Percentiles rank a stretch among this genome's conserved stretches.
phyloP scores from a whole-genome alignment of 1,140 invertebrate genomes.

The Pissodes strobi region DNA sequence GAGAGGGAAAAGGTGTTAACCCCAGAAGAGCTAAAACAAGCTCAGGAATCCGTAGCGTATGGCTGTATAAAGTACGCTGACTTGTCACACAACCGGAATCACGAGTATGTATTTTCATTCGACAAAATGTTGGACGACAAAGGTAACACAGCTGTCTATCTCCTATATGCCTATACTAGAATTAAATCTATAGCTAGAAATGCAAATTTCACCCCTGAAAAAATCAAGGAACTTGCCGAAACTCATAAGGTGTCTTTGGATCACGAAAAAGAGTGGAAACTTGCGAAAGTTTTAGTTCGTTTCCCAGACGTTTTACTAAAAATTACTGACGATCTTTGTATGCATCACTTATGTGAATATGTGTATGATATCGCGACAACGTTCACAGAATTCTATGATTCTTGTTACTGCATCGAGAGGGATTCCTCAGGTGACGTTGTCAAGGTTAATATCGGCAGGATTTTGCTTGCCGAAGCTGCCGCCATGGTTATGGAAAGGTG shows the following conservation, averaged over 20 bases:
- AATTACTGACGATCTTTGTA: conserved; percentile 80
- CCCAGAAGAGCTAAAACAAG: conserved; percentile 78
- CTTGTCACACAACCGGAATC: conserved; percentile 88
- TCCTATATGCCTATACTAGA: conserved; percentile 93
- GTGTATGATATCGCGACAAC: conserved; percentile 91
- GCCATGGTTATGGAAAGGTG: conserved; percentile 85
- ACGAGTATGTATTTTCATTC: conserved; percentile 99
- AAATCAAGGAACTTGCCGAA: conserved; percentile 61
- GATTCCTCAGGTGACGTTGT: conserved; percentile 76
- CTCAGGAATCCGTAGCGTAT: conserved; percentile 92
- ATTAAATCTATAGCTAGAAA: conserved; percentile 90
- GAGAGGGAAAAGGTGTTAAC: conserved; percentile 86
- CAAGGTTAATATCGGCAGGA: conserved; percentile 83
- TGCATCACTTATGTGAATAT: conserved; percentile 94
- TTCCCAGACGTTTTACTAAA: conserved; percentile 88
- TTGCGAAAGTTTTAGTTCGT: conserved; percentile 84
- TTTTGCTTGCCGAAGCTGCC: conserved; percentile 92
- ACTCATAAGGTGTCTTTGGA: conserved; percentile 70
- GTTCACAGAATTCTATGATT: conserved; percentile 97
- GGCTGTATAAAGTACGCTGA: conserved; percentile 99
- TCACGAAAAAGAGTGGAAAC: conserved; percentile 94
- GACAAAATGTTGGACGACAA: conserved; percentile 99
- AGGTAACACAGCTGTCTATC: conserved; percentile 98
- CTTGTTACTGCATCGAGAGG: conserved; percentile 97
- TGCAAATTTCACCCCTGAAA: conserved; percentile 66